Percentiles rank a stretch among this genome's conserved stretches.
phyloP scores from a whole-genome alignment of 2,113 vertebrate genomes.

The Hypanus sabinus region DNA sequence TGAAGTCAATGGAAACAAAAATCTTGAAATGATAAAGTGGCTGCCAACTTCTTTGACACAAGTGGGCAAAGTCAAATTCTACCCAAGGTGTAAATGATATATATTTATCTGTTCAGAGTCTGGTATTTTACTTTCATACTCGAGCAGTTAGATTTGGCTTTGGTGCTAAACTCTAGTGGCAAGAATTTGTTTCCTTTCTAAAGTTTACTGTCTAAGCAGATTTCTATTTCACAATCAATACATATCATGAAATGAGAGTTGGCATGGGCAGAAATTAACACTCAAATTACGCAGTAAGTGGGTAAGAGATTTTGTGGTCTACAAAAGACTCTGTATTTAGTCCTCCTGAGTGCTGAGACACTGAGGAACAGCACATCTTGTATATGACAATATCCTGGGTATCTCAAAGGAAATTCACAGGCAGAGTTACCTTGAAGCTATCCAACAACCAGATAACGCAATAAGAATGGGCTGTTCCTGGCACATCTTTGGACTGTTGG shows the following conservation, averaged over 20 bases:
- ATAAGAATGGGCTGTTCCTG: not conserved
- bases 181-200: not conserved
- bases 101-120: not conserved
- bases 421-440: not conserved
- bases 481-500: no score
- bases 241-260: not conserved
- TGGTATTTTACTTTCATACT: not conserved
- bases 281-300: not conserved
- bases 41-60: not conserved
- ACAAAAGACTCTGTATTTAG: not conserved
- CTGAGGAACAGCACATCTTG: not conserved
- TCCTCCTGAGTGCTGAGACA: not conserved
- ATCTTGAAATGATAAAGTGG: not conserved
- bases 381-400: not conserved
- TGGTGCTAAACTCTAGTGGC: not conserved
- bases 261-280: not conserved
- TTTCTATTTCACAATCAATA: not conserved
- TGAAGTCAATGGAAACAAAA: no score
- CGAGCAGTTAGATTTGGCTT: not conserved
- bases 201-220: not conserved
- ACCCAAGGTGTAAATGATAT: not conserved
- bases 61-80: not conserved
- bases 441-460: not conserved
- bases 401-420: not conserved
- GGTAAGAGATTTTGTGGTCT: not conserved